These are phyloP conservation scores for Bembecia ichneumoniformis DNA, from an alignment of 2,888 invertebrate genomes.

Conservation along the genomic window DNA sequence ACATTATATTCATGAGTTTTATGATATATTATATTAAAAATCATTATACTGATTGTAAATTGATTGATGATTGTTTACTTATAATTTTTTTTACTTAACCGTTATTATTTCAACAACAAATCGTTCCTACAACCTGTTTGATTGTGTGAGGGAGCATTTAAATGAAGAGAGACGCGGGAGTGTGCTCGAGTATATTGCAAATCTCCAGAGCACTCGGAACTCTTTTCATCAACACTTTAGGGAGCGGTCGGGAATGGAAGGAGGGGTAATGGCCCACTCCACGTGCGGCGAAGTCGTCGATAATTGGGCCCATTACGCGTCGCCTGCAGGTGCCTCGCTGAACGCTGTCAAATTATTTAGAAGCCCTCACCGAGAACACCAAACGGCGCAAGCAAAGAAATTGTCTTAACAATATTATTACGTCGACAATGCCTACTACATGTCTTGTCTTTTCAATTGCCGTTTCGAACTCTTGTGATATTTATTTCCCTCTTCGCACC, in stretches of 20 bases:
- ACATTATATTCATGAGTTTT: too few relatives aligned
- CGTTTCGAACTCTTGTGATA: too few relatives aligned
- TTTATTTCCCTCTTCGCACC: too few relatives aligned
- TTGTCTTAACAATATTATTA: too few relatives aligned
- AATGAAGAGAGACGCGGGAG: not conserved
- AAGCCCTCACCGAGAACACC: conserved; percentile 6
- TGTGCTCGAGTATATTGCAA: conserved; percentile 1
- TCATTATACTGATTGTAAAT: too few relatives aligned
- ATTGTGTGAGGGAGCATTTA: not conserved
- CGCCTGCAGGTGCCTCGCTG: conserved; percentile 42
- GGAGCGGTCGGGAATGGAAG: conserved; percentile 23
- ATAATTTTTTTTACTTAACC: too few relatives aligned
- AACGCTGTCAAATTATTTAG: conserved; percentile 39
- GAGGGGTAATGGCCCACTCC: conserved; percentile 41
- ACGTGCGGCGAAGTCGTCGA: conserved; percentile 41
- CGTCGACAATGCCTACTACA: too few relatives aligned
- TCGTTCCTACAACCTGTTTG: too few relatives aligned
- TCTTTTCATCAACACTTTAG: conserved; percentile 21
- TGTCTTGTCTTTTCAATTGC: too few relatives aligned
- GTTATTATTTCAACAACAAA: too few relatives aligned
- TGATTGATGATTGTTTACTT: too few relatives aligned
- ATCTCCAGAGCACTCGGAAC: conserved; percentile 15
- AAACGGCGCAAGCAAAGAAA: not conserved
- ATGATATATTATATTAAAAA: too few relatives aligned
- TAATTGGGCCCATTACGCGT: conserved; percentile 60